These are phyloP conservation scores for Ommatoiulus sabulosus DNA, from an alignment of 2,888 invertebrate genomes.

Conservation along the genomic window DNA sequence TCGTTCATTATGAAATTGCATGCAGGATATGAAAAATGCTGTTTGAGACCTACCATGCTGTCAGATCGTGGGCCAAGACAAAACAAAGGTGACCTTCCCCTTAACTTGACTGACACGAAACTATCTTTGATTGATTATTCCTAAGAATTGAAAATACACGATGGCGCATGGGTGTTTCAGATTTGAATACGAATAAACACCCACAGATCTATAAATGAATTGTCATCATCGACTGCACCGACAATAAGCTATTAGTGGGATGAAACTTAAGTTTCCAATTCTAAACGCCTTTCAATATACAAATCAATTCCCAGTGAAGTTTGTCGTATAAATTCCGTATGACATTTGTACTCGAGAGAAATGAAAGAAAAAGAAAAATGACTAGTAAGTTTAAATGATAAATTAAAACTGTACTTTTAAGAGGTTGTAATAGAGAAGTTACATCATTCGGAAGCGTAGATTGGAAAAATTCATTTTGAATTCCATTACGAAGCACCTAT, in stretches of 20 bases:
- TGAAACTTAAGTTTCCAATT: background rate
- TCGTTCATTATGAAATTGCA: background rate
- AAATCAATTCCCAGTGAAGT: too few relatives aligned
- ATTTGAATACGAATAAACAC: background rate
- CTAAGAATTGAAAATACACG: background rate
- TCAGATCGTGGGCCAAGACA: conserved; percentile 42
- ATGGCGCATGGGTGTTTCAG: conserved; percentile 25
- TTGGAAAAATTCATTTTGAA: too few relatives aligned
- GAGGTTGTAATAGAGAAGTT: too few relatives aligned
- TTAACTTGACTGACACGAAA: conserved; percentile 10
- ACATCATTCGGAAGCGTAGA: too few relatives aligned
- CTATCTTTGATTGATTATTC: conserved; percentile 38
- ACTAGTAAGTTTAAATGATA: too few relatives aligned
- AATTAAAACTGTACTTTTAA: too few relatives aligned
- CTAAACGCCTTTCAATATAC: background rate
- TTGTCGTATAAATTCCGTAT: too few relatives aligned
- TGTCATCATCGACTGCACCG: background rate
- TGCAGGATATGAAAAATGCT: background rate
- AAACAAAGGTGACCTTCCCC: conserved; percentile 25
- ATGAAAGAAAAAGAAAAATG: too few relatives aligned
- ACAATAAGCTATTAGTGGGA: background rate
- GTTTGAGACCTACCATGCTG: background rate
- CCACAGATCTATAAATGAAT: conserved; percentile 23
- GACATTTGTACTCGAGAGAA: too few relatives aligned
- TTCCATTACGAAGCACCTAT: too few relatives aligned